phyloP scores from a whole-genome alignment of 2,888 invertebrate species.

The Brenthis hecate region DNA sequence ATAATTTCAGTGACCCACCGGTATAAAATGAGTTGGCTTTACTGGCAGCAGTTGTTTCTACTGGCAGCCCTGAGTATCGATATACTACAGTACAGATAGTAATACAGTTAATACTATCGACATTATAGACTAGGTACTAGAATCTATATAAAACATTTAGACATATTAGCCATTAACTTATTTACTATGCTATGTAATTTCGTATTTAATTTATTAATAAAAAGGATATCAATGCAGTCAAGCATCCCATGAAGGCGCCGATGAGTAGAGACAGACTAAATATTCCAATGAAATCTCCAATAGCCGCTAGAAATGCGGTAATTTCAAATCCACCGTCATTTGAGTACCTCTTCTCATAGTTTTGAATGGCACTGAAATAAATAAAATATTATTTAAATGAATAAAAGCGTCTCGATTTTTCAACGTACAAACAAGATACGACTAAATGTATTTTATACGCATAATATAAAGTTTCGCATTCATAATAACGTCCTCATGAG shows the following conservation, averaged over 20 bases:
- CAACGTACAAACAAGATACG: background rate
- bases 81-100: too few relatives aligned
- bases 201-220: constrained; percentile 45
- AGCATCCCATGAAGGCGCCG: constrained; percentile 95
- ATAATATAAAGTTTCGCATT: too few relatives aligned
- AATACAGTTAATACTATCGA: too few relatives aligned
- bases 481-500: too few relatives aligned
- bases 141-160: too few relatives aligned
- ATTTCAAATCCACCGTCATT: constrained; percentile 93
- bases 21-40: too few relatives aligned
- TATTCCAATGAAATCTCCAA: constrained; percentile 95
- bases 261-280: constrained; percentile 95
- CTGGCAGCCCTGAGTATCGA: too few relatives aligned
- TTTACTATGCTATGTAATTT: background rate
- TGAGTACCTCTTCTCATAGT: constrained; percentile 92
- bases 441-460: too few relatives aligned
- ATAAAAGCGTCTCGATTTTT: too few relatives aligned
- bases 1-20: too few relatives aligned
- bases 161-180: background rate
- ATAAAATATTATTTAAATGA: background rate
- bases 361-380: constrained; percentile 89
- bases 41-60: too few relatives aligned
- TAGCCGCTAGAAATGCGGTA: constrained; percentile 92
- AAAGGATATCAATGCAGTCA: constrained; percentile 97
- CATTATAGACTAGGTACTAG: too few relatives aligned